Base-by-base conservation (phyloP, 2,113 vertebrate species). In the Salvelinus alpinus region DNA sequence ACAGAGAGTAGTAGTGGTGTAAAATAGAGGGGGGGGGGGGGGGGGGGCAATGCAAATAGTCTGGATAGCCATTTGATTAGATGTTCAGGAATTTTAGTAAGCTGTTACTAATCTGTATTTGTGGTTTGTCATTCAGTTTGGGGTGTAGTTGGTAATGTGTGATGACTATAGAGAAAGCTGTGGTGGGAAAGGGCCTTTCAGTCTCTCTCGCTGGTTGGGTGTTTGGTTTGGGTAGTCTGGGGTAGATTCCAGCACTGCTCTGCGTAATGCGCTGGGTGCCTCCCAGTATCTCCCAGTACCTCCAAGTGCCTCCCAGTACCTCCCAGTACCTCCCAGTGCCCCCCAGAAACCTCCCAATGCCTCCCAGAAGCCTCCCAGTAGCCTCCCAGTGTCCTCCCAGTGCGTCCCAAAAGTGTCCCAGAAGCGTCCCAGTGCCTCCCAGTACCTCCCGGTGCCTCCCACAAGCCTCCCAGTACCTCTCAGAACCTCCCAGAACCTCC, bases 181-280 rank as follows among this genome's bases (percentile, higher is more conserved):
- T 62, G 59, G 38, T 9, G 1, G 38, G 59, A 22, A 62, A 62
- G 14, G n/a, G 59, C 38, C 6, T 29, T 27, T 68, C 5, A 31
- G 14, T 68, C 31, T 34, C 16, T 34, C 31, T 44, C n/a, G 18
- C 57, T 44, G 20, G 57, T 7, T 20, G 57, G 11, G 8, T 27
- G 59, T 74, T 74, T 74, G 31, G 44, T 54, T 65, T 2, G 12
- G 54, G 34, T 71, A 11, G 60, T 34, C n/a, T 71, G 75, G 75
- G 75, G 70, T 57, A 64, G 22, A 71, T 34, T 31, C 57, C 31
- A 71, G 68, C 31, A 34, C 5, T 13, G 68, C n/a, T 38, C 24
- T 66, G 38, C 70, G 29, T 66, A 69, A 64, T 25, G 22, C 60
- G 13, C 64, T 20, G 5, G 18, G 18, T 62, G 38, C 7, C 34